Evolutionary conservation across 2,888 invertebrate species (phyloP).

Genomic region (Rhagium mordax): DNA sequence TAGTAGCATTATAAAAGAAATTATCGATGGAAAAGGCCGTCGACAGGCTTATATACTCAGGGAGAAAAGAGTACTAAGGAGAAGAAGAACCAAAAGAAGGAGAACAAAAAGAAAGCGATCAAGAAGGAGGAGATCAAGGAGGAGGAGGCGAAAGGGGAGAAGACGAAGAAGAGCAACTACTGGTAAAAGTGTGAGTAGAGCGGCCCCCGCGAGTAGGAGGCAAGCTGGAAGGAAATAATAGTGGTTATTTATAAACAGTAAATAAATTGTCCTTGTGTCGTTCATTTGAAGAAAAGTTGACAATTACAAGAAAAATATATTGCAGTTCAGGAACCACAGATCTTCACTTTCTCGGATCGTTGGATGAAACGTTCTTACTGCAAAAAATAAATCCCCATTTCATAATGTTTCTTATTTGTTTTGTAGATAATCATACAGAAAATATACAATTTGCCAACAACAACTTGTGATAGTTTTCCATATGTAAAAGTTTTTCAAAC

Average conservation of each 20-base stretch:
- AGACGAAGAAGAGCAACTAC: neutral
- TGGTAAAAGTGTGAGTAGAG: neutral
- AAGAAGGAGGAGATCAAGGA: conserved; percentile 12
- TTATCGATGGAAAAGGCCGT: conserved; percentile 14
- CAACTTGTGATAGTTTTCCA: no score
- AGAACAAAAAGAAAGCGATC: neutral
- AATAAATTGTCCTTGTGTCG: neutral
- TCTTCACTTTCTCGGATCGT: neutral
- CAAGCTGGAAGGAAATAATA: neutral
- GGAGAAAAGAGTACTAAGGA: neutral
- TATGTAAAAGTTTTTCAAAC: no score
- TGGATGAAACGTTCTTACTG: neutral
- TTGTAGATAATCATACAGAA: neutral
- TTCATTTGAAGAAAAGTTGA: neutral
- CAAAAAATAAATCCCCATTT: neutral
- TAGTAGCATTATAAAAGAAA: conserved; percentile 40
- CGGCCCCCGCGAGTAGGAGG: conserved; percentile 3
- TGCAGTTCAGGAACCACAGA: neutral
- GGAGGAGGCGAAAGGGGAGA: neutral
- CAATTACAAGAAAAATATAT: neutral
- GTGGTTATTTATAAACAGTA: neutral
- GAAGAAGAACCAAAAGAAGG: conserved; percentile 13
- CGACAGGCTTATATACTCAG: conserved; percentile 22
- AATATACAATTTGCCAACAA: no score
- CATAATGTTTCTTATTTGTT: neutral